These are phyloP conservation scores for Alloscopus bannaensis DNA, from an alignment of 2,888 invertebrate species.

Conservation along the genomic window DNA sequence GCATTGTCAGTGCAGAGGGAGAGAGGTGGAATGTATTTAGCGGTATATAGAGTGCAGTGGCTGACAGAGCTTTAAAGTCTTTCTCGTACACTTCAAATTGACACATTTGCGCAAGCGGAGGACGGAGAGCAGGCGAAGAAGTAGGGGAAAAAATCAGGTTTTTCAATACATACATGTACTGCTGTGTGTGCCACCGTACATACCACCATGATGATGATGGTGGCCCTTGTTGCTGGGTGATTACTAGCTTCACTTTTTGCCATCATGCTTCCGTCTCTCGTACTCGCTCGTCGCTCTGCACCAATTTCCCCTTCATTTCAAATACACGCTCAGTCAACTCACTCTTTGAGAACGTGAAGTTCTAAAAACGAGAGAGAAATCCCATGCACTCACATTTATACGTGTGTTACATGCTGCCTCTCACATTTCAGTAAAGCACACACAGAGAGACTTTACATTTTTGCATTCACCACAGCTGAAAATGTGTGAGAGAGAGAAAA, in stretches of 20 bases:
- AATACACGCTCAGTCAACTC: no score
- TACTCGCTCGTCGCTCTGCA: conserved; percentile 40
- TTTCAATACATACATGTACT: no score
- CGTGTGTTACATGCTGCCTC: background rate
- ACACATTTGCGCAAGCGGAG: background rate
- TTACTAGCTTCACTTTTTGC: conserved; percentile 16
- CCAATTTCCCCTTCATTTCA: background rate
- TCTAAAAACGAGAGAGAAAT: no score
- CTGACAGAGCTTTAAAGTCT: no score
- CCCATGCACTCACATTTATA: no score
- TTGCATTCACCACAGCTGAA: conserved; percentile 1
- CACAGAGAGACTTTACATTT: background rate
- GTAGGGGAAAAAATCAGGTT: conserved; percentile 1
- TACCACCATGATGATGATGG: conserved; percentile 17
- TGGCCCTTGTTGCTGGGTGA: conserved; percentile 53
- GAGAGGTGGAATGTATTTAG: no score
- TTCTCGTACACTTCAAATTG: no score
- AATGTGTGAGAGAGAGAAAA: no score
- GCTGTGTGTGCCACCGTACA: background rate
- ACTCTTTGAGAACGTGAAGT: no score
- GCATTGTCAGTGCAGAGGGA: no score
- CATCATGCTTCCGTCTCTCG: conserved; percentile 20
- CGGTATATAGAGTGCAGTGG: no score
- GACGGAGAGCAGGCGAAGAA: background rate
- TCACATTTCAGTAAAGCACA: background rate